Evolutionary conservation across 2,888 invertebrate genomes (phyloP).

Genomic region (Thera britannica): DNA sequence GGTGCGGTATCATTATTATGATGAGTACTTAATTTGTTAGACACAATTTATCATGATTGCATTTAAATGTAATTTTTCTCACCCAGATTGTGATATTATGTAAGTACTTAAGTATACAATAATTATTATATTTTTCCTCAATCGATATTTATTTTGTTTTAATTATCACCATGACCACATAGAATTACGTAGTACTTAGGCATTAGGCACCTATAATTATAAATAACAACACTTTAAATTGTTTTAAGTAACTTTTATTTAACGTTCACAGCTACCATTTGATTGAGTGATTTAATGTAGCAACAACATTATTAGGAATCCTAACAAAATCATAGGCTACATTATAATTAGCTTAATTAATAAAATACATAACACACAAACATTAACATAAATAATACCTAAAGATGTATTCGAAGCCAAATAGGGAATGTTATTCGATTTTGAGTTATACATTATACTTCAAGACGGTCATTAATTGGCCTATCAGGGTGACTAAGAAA

Average conservation of each 20-base stretch:
- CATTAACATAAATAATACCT: background rate
- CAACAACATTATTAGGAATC: conserved; percentile 22
- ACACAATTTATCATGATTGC: conserved; percentile 56
- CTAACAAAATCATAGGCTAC: conserved; percentile 11
- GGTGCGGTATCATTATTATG: conserved; percentile 28
- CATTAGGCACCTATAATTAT: too few species aligned
- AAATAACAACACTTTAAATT: background rate
- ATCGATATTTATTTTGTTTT: conserved; percentile 26
- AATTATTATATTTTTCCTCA: conserved; percentile 45
- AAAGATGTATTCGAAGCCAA: background rate
- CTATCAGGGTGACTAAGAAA: background rate
- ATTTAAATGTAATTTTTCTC: conserved; percentile 64
- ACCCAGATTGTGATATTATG: conserved; percentile 66
- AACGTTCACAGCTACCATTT: conserved; percentile 51
- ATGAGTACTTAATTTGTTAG: conserved; percentile 52
- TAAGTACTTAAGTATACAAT: conserved; percentile 54
- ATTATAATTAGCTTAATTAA: background rate
- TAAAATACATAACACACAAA: conserved; percentile 13
- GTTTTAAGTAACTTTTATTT: conserved; percentile 44
- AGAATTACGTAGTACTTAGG: too few species aligned
- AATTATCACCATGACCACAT: conserved; percentile 1
- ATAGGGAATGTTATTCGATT: background rate
- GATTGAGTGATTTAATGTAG: conserved; percentile 32
- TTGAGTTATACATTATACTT: background rate
- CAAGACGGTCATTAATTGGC: background rate